Percentiles rank a stretch among this genome's conserved stretches.
phyloP scores from a whole-genome alignment of 2,888 invertebrate genomes.

The Molanna angustata region DNA sequence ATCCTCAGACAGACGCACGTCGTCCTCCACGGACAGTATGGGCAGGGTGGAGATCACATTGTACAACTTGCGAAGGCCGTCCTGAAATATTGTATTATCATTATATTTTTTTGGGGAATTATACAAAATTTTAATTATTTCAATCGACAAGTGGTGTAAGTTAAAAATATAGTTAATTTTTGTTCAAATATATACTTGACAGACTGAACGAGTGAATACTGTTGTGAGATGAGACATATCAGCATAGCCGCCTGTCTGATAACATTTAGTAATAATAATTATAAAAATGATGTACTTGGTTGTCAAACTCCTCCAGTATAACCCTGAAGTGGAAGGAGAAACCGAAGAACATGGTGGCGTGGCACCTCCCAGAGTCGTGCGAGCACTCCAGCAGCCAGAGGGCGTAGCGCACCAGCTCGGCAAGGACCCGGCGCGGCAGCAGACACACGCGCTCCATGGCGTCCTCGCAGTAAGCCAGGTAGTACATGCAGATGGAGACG shows the following conservation, averaged over 20 bases:
- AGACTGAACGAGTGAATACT: too few species aligned
- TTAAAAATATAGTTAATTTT: too few species aligned
- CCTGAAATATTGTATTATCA: conserved; percentile 51
- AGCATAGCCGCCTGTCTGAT: too few species aligned
- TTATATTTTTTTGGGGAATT: not conserved
- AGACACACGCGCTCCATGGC: conserved; percentile 95
- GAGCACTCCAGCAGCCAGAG: conserved; percentile 95
- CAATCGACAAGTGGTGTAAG: too few species aligned
- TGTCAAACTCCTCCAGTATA: conserved; percentile 92
- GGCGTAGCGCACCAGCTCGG: conserved; percentile 81
- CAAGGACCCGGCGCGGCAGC: conserved; percentile 73
- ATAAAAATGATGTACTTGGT: too few species aligned
- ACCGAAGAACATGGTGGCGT: conserved; percentile 98
- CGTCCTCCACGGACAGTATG: conserved; percentile 74
- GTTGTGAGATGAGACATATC: too few species aligned
- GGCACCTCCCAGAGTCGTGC: conserved; percentile 95
- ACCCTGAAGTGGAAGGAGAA: conserved; percentile 90
- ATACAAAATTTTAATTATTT: too few species aligned
- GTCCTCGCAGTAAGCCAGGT: conserved; percentile 95
- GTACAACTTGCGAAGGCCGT: conserved; percentile 89
- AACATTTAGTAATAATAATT: too few species aligned
- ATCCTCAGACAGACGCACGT: conserved; percentile 57
- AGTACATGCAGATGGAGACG: conserved; percentile 94
- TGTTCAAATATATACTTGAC: too few species aligned
- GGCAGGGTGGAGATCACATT: conserved; percentile 91